Percentiles rank a stretch among this genome's conserved stretches.
Conservation (phyloP, 2,888 invertebrate genomes). For the Caenorhabditis doughertyi region DNA sequence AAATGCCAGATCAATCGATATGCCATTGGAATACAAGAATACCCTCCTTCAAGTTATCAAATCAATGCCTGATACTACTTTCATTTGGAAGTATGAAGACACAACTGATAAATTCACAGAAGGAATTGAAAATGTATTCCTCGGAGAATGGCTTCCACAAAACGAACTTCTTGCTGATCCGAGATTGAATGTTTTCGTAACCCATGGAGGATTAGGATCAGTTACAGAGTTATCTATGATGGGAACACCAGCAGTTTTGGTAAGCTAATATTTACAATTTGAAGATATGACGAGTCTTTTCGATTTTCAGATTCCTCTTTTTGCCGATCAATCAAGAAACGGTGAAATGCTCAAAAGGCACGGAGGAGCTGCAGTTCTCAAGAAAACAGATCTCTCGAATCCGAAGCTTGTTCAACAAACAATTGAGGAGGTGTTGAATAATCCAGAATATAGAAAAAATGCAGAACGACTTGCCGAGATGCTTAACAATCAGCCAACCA, state of each 20-base stretch:
- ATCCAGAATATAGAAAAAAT: slow-evolving; percentile 55
- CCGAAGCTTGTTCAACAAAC: slow-evolving; percentile 41
- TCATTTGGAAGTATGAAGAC: slow-evolving; percentile 75
- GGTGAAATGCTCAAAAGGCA: slow-evolving; percentile 67
- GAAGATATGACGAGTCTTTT: too few species aligned
- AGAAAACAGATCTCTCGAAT: slow-evolving; percentile 61
- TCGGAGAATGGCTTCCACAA: slow-evolving; percentile 59
- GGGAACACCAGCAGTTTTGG: slow-evolving; percentile 64
- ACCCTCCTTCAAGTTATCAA: slow-evolving; percentile 45
- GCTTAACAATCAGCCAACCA: slow-evolving; percentile 65
- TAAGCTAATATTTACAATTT: background rate
- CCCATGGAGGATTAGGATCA: slow-evolving; percentile 67
- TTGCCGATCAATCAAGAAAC: slow-evolving; percentile 74
- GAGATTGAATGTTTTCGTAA: slow-evolving; percentile 65
- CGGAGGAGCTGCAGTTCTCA: slow-evolving; percentile 57
- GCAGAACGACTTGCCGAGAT: slow-evolving; percentile 62
- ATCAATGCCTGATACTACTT: slow-evolving; percentile 63
- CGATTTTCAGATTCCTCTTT: slow-evolving; percentile 66
- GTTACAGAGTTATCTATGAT: slow-evolving; percentile 64
- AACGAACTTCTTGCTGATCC: slow-evolving; percentile 60
- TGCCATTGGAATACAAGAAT: slow-evolving; percentile 58
- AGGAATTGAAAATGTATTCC: slow-evolving; percentile 65
- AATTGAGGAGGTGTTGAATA: slow-evolving; percentile 59
- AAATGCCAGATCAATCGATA: slow-evolving; percentile 54
- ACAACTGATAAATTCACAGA: slow-evolving; percentile 30